Evolutionary conservation across 2,113 vertebrate genomes (phyloP).

Genomic region (Pandion haliaetus): DNA sequence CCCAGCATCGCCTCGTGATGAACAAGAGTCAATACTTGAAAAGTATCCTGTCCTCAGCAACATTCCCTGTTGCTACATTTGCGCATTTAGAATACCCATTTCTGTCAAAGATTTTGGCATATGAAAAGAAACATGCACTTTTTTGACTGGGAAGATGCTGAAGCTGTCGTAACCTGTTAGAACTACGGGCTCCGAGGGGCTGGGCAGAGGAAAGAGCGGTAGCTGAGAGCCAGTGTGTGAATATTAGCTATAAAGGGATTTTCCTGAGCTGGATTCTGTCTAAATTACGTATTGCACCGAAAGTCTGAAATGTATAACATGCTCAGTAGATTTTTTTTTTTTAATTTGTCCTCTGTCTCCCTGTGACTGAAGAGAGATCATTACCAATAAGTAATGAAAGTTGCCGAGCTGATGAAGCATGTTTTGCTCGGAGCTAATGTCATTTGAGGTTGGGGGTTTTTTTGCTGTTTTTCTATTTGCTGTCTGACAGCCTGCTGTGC

Average conservation of each 20-base stretch:
- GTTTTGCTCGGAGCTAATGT: neutral
- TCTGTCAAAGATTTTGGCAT: neutral
- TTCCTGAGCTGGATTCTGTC: neutral
- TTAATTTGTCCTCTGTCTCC: neutral
- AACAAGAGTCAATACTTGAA: neutral
- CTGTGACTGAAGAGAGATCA: neutral
- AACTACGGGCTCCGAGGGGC: neutral
- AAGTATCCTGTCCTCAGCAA: neutral
- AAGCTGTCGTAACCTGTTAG: neutral
- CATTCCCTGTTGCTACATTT: neutral
- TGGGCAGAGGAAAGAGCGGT: neutral
- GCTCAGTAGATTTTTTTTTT: neutral
- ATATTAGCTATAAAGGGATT: neutral
- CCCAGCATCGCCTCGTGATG: neutral
- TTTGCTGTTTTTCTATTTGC: neutral
- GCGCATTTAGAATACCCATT: neutral
- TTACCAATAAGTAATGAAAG: neutral
- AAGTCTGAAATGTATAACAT: neutral
- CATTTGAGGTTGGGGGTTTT: neutral
- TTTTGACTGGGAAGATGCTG: neutral
- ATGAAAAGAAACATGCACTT: neutral
- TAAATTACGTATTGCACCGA: neutral
- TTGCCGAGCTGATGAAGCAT: neutral
- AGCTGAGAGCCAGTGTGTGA: neutral
- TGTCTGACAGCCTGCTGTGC: neutral